Evolutionary conservation across 2,888 invertebrate species (phyloP), one percentile per base, ranked within the genome.

Genomic region (Dynastes tityus): DNA sequence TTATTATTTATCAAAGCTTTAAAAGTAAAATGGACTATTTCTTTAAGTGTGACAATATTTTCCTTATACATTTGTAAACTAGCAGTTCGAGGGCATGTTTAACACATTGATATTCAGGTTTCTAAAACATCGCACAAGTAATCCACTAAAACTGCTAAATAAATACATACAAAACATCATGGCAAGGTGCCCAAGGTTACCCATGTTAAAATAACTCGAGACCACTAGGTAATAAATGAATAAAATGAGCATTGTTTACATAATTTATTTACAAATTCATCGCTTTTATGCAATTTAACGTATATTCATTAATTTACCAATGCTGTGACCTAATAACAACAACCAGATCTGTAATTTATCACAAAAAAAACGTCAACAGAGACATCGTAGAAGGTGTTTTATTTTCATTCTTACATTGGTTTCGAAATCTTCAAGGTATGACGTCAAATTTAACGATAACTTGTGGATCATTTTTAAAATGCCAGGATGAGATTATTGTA

Each of bases 251-350:
- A 55, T 55, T 55, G 55, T 55, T 55, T 55, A 55, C 55, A 6
- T 8, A 55, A 55, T 55, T 55, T 55, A 55, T 55, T 45, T 55
- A 55, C 22, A 64, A n/a, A 32, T 64, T 64, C 40, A 16, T 37
- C n/a, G 32, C 32, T n/a, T 64, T 64, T 37, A 2, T 64, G 0
- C 13, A 11, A 64, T 40, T 32, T 37, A 32, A 37, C n/a, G 16
- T 37, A 64, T 64, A 32, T n/a, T 13, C 1, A 64, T 22, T 9
- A 55, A 6, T 32, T 67, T 16, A 45, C 49, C 67, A 67, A 67
- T 67, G 67, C 22, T 67, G 45, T 49, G 67, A 67, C 67, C 67
- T 49, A 67, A 49, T 67, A 67, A 67, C 58, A 61, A 8, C 22
- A 55, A 22, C 55, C 8, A 45, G 0, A 8, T 45, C 45, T 2